These are phyloP conservation scores for Thunnus albacares DNA, from an alignment of 2,797 vertebrate species.

Conservation along the genomic window DNA sequence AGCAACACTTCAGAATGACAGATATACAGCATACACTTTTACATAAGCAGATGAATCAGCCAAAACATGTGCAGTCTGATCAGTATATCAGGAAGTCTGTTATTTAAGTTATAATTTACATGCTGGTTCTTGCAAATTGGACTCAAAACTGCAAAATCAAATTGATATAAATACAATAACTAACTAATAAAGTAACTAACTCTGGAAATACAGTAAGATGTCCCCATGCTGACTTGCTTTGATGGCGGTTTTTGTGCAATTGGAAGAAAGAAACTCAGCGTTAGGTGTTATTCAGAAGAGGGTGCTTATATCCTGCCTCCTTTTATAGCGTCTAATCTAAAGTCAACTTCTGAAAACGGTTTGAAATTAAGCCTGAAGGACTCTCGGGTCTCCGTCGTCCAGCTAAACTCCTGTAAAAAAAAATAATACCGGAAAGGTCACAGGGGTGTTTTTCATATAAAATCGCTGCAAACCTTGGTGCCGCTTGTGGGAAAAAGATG, in stretches of 20 bases:
- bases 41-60: too few species aligned
- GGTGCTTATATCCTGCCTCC: constrained; percentile 1
- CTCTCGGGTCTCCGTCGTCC: not conserved
- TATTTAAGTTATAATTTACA: too few species aligned
- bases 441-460: constrained; percentile 15
- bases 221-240: not conserved
- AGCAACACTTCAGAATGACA: too few species aligned
- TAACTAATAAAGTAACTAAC: not conserved
- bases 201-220: not conserved
- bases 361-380: constrained; percentile 18
- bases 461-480: constrained; percentile 2
- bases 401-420: constrained; percentile 17
- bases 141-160: too few species aligned
- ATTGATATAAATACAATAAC: too few species aligned
- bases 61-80: too few species aligned
- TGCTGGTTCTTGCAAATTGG: too few species aligned
- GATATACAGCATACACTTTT: too few species aligned
- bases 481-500: not conserved
- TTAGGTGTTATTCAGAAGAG: constrained; percentile 21
- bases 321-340: constrained; percentile 25
- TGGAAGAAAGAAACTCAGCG: not conserved
- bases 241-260: not conserved
- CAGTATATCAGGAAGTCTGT: too few species aligned
- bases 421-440: constrained; percentile 13
- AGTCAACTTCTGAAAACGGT: constrained; percentile 22